Conservation (phyloP, 1,140 invertebrate species). For the Tigriopus japonicus region DNA sequence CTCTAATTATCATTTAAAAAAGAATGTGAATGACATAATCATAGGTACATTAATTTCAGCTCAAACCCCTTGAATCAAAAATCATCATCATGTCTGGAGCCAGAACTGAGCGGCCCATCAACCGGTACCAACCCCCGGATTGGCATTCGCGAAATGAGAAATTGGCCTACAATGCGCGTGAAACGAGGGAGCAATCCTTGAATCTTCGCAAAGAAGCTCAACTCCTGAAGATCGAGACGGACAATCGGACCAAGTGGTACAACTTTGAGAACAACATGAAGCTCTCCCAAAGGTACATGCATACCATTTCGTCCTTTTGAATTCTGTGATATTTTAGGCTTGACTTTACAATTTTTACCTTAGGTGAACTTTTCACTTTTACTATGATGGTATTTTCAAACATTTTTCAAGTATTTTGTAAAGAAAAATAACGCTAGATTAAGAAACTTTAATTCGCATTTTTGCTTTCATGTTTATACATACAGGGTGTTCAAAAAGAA, state of each 20-base stretch:
- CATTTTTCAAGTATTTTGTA: too few species aligned
- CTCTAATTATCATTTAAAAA: too few species aligned
- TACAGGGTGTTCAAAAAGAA: too few species aligned
- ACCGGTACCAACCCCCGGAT: conserved; percentile 6
- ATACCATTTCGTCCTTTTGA: not conserved
- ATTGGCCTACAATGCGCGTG: not conserved
- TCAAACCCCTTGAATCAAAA: not conserved
- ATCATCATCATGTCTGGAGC: conserved; percentile 4
- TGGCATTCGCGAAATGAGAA: conserved; percentile 9
- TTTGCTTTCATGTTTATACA: too few species aligned
- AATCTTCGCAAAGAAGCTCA: conserved; percentile 1
- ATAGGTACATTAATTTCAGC: too few species aligned
- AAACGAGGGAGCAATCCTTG: not conserved
- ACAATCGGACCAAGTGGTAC: conserved; percentile 5
- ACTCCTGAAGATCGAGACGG: conserved; percentile 1
- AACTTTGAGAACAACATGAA: conserved; percentile 13
- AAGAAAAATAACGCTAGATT: too few species aligned
- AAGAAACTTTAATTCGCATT: too few species aligned
- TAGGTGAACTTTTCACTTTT: too few species aligned
- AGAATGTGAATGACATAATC: too few species aligned
- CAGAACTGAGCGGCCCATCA: not conserved
- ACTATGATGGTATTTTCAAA: too few species aligned
- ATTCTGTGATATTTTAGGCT: not conserved
- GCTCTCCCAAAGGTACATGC: conserved; percentile 6
- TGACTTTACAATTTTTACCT: too few species aligned